A percentile compares a stretch with the other conserved stretches of the same genome.
Evolutionary conservation across 2,797 vertebrate genomes (phyloP).

Genomic region (Phrynocephalus guinanensis): DNA sequence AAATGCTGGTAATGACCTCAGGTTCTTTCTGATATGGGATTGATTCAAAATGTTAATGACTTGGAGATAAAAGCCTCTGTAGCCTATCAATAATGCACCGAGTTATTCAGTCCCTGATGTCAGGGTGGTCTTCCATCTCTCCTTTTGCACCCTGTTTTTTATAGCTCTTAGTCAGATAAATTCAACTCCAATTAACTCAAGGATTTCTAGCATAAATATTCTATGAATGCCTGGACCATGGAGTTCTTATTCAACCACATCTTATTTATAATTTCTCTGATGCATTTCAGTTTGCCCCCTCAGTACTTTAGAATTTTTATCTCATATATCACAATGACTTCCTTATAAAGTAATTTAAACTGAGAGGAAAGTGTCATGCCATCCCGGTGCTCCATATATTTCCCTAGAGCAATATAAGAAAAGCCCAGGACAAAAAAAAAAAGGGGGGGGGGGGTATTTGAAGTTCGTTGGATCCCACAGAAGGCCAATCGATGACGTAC

Average conservation of each 20-base stretch:
- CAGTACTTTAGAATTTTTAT: slow-evolving; percentile 14
- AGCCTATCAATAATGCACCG: background rate
- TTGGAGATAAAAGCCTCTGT: slow-evolving; percentile 25
- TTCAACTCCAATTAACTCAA: slow-evolving; percentile 41
- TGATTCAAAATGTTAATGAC: slow-evolving; percentile 49
- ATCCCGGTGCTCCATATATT: background rate
- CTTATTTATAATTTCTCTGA: slow-evolving; percentile 35
- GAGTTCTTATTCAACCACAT: slow-evolving; percentile 8
- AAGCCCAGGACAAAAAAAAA: background rate
- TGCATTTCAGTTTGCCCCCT: background rate
- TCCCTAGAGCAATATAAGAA: background rate
- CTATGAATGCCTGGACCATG: background rate
- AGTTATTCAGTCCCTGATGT: slow-evolving; percentile 4
- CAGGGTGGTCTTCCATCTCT: slow-evolving; percentile 9
- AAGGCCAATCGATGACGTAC: background rate
- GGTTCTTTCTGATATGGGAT: slow-evolving; percentile 24
- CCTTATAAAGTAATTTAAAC: slow-evolving; percentile 11
- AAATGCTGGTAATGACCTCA: slow-evolving; percentile 24
- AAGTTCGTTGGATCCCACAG: background rate
- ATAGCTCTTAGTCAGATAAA: slow-evolving; percentile 29
- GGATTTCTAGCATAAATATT: slow-evolving; percentile 37
- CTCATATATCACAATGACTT: slow-evolving; percentile 16
- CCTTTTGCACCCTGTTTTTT: slow-evolving; percentile 29
- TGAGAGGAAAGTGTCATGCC: background rate
- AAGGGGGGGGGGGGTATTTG: no score